phyloP scores from a whole-genome alignment of 2,113 vertebrate species.

The Scartelaos histophorus region DNA sequence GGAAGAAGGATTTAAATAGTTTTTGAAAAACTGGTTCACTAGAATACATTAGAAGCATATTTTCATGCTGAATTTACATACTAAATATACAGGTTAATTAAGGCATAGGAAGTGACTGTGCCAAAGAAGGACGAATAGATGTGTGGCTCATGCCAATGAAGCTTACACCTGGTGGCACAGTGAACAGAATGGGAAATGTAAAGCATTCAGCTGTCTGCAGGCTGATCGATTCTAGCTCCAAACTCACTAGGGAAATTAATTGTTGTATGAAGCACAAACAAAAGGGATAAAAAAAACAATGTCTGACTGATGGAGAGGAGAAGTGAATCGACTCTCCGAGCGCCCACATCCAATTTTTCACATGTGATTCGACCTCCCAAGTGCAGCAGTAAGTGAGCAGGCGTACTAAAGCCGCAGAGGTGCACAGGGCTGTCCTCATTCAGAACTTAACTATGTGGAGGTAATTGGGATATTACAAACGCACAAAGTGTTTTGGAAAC shows the following conservation, averaged over 20 bases:
- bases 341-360: constrained; percentile 50
- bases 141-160: not conserved
- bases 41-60: not conserved
- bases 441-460: constrained; percentile 16
- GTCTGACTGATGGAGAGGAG: constrained; percentile 62
- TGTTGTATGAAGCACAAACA: constrained; percentile 64
- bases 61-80: not conserved
- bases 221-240: constrained; percentile 63
- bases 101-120: constrained; percentile 1
- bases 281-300: constrained; percentile 46
- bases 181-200: constrained; percentile 33
- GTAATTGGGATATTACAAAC: constrained; percentile 39
- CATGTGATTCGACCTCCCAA: constrained; percentile 28
- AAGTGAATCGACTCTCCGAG: constrained; percentile 44
- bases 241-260: constrained; percentile 70
- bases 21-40: not conserved
- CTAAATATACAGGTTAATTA: not conserved
- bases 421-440: constrained; percentile 10
- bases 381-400: constrained; percentile 17
- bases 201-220: constrained; percentile 33
- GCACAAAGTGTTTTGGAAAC: constrained; percentile 9
- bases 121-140: constrained; percentile 11
- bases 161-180: constrained; percentile 37
- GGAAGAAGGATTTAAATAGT: not conserved
- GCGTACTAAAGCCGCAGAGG: not conserved